Evolutionary conservation across 1,140 invertebrate genomes (phyloP), one percentile per base, ranked within the genome.

Genomic region (Hyles vespertilio): DNA sequence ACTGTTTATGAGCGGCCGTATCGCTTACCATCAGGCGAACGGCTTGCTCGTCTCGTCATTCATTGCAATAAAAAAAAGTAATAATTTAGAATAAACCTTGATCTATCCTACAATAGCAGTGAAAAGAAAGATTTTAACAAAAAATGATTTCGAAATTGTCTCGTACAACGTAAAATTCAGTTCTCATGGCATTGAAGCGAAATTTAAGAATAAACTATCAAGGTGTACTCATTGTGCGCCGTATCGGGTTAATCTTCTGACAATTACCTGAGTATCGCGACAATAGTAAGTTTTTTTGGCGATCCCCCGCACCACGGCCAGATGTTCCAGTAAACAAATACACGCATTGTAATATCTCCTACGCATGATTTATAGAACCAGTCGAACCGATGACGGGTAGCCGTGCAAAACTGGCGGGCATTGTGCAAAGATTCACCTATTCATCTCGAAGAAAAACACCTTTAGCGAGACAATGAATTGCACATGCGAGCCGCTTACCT

Each of bases 171-270:
- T 1, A 22, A 22, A 22, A 22, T 40, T 40, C 36, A 8, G 36
- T 40, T 40, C 36, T 40, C 36, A 40, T 40, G 36, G 5, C 36
- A 40, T 40, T 40, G 5, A 40, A 40, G 8, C 6, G n/a, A 48
- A 11, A 48, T n/a, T 22, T 22, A 22, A 11, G 47, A 22, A 48
- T 5, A 83, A 78, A 81, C 79, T 67, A 56, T 74, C 73, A 88
- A 87, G 85, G 82, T 86, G 84, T 81, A 60, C 70, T 67, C 69
- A 81, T 83, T 84, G 72, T 78, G 51, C 56, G 54, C 67, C 66
- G 69, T 82, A 84, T 84, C 84, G 80, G 81, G 86, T 87, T 89
- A 86, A 89, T 87, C 82, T 85, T 76, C 70, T 72, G 68, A 81
- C 80, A 78, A 81, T 84, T 79, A 83, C 77, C 75, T 81, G 71